phyloP scores from a whole-genome alignment of 35 echinoderm and acorn worm genomes.

The Ophiothrix spiculata region DNA sequence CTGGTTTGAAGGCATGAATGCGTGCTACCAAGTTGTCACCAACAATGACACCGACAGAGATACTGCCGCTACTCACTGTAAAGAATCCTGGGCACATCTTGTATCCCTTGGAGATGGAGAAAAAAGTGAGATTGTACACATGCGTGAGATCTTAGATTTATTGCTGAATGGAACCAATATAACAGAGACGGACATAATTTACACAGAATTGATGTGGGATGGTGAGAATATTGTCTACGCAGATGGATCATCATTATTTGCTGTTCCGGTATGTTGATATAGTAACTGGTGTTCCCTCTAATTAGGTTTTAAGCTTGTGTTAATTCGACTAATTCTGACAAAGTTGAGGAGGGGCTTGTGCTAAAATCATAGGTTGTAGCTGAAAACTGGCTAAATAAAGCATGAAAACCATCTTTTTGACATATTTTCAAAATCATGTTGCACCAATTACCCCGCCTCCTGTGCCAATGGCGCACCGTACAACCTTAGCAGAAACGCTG shows the following conservation, averaged over 20 bases:
- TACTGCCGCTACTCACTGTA: conserved; percentile 24
- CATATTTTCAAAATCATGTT: too few species aligned
- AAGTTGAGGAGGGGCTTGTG: too few species aligned
- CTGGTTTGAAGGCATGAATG: conserved; percentile 45
- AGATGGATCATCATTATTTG: conserved; percentile 25
- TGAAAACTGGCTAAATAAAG: too few species aligned
- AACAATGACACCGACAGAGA: conserved; percentile 37
- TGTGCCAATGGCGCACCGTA: too few species aligned
- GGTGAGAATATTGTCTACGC: background rate
- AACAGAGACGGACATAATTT: background rate
- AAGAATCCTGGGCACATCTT: conserved; percentile 38
- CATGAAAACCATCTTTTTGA: too few species aligned
- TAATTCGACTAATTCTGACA: too few species aligned
- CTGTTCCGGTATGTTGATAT: background rate
- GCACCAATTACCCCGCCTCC: too few species aligned
- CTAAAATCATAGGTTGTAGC: too few species aligned
- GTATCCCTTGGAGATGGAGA: conserved; percentile 44
- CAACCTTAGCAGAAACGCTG: too few species aligned
- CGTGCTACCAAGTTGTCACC: conserved; percentile 61
- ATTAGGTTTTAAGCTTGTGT: too few species aligned
- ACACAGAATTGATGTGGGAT: conserved; percentile 43
- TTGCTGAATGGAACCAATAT: background rate
- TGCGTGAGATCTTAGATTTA: background rate
- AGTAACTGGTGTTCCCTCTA: too few species aligned
- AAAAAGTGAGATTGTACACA: conserved; percentile 18